Percentiles rank a stretch among this genome's conserved stretches.
These are phyloP conservation scores for Conger conger DNA, from an alignment of 2,113 vertebrate species.

Conservation along the genomic window DNA sequence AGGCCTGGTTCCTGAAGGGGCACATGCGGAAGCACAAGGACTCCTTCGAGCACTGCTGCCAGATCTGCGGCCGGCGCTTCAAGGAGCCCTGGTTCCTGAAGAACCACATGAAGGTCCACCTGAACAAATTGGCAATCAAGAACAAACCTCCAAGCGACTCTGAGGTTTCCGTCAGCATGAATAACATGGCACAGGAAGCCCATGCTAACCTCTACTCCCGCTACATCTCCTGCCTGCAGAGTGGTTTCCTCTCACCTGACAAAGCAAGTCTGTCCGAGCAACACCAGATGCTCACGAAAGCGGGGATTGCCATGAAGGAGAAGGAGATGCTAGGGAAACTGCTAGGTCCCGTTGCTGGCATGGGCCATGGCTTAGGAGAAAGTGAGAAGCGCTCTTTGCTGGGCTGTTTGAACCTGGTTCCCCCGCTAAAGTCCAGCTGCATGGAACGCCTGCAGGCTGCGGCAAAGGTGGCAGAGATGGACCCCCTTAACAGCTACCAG, in stretches of 20 bases:
- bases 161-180: constrained; percentile 78
- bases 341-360: constrained; percentile 82
- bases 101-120: constrained; percentile 99
- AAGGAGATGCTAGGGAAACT: constrained; percentile 95
- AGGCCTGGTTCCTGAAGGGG: constrained; percentile 98
- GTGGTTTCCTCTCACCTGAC: constrained; percentile 89
- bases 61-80: constrained; percentile 96
- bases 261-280: constrained; percentile 86
- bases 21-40: constrained; percentile 99
- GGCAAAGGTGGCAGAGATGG: constrained; percentile 97
- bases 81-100: constrained; percentile 99
- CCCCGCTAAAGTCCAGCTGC: constrained; percentile 96
- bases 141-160: constrained; percentile 82
- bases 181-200: constrained; percentile 88
- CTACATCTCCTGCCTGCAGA: constrained; percentile 94
- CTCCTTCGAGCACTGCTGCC: constrained; percentile 98
- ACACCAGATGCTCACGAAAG: constrained; percentile 86
- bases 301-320: constrained; percentile 89
- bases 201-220: constrained; percentile 94
- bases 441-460: constrained; percentile 96
- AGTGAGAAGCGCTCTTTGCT: constrained; percentile 94
- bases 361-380: constrained; percentile 83
- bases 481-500: constrained; percentile 96
- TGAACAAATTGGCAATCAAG: constrained; percentile 96
- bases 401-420: constrained; percentile 93